phyloP scores from a whole-genome alignment of 1,140 invertebrate species.

The Calosoma granatense region DNA sequence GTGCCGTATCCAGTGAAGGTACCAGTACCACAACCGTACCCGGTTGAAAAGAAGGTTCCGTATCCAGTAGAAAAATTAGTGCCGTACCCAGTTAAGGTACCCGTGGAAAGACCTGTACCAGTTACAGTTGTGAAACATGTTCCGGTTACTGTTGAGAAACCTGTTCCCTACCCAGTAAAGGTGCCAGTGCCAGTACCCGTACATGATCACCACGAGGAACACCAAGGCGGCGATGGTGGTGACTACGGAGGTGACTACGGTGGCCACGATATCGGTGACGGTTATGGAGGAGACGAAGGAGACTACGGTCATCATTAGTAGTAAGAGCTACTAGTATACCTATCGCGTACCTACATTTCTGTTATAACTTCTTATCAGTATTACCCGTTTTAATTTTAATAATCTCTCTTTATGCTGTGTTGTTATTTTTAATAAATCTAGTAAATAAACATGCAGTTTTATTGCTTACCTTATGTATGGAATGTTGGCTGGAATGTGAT shows the following conservation, averaged over 20 bases:
- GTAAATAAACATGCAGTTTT: background rate
- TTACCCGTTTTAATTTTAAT: slow-evolving; percentile 41
- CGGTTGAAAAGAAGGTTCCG: slow-evolving; percentile 43
- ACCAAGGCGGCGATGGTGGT: slow-evolving; percentile 22
- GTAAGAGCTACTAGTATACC: no score
- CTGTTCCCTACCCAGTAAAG: slow-evolving; percentile 50
- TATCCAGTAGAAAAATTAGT: slow-evolving; percentile 54
- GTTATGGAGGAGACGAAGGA: slow-evolving; percentile 21
- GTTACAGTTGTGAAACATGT: slow-evolving; percentile 57
- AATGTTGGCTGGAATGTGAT: slow-evolving; percentile 82
- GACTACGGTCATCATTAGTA: no score
- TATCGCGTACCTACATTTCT: slow-evolving; percentile 38
- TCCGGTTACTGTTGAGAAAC: slow-evolving; percentile 43
- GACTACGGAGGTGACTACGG: slow-evolving; percentile 15
- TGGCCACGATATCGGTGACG: slow-evolving; percentile 21
- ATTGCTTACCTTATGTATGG: slow-evolving; percentile 74
- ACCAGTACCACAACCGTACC: slow-evolving; percentile 42
- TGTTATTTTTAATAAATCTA: slow-evolving; percentile 1
- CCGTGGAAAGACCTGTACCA: slow-evolving; percentile 49
- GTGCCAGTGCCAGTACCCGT: slow-evolving; percentile 50
- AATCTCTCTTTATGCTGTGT: slow-evolving; percentile 19
- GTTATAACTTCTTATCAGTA: slow-evolving; percentile 37
- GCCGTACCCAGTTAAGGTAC: slow-evolving; percentile 52
- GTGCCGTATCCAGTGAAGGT: slow-evolving; percentile 50
- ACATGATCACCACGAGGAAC: slow-evolving; percentile 33